phyloP scores from a whole-genome alignment of 2,888 invertebrate species.

The Acanthopleura granulata region DNA sequence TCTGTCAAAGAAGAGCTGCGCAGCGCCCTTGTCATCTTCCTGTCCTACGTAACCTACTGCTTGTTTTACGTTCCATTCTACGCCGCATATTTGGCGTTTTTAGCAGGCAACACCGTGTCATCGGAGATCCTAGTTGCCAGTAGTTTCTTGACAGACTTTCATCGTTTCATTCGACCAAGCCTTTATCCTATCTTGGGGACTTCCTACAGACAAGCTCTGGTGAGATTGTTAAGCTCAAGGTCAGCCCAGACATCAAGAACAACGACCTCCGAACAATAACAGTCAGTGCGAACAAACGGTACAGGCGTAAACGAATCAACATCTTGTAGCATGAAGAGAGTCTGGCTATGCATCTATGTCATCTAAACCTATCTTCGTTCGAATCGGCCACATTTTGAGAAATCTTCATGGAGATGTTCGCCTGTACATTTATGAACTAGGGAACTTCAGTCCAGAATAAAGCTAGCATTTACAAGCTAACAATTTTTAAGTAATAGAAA shows the following conservation, averaged over 20 bases:
- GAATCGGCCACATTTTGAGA: too few species aligned
- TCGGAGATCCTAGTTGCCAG: not conserved
- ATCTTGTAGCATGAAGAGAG: too few species aligned
- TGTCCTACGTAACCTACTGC: not conserved
- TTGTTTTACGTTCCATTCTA: slow-evolving; percentile 9
- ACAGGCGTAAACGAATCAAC: too few species aligned
- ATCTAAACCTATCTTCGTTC: too few species aligned
- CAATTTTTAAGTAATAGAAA: too few species aligned
- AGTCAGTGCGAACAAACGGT: too few species aligned
- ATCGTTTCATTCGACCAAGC: slow-evolving; percentile 3
- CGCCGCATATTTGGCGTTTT: not conserved
- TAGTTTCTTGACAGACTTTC: slow-evolving; percentile 8
- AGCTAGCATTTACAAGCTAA: too few species aligned
- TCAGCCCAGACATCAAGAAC: not conserved
- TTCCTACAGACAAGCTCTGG: slow-evolving; percentile 4
- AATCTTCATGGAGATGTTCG: too few species aligned
- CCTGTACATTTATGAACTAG: too few species aligned
- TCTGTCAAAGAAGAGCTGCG: not conserved
- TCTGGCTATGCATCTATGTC: too few species aligned
- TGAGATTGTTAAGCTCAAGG: not conserved
- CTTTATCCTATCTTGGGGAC: not conserved
- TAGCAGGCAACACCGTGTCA: not conserved
- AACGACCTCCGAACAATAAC: not conserved
- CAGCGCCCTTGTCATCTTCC: slow-evolving; percentile 4
- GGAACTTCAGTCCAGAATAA: too few species aligned